These are phyloP conservation scores for Calliphora vomitoria DNA, from an alignment of 2,888 invertebrate species.

Conservation along the genomic window DNA sequence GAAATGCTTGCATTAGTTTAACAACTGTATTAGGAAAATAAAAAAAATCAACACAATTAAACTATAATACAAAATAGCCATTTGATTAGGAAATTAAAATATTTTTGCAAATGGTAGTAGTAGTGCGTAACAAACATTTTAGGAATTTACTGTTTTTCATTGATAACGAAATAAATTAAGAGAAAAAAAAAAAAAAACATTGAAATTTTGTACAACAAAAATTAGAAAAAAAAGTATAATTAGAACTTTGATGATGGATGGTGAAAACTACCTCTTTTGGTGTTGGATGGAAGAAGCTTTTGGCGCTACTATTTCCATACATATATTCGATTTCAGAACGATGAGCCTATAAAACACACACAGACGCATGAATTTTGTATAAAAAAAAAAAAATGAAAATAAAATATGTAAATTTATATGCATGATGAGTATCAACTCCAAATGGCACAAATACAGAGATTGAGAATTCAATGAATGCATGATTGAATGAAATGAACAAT, in stretches of 20 bases:
- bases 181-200: constrained; percentile 52
- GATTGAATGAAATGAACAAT: constrained; percentile 42
- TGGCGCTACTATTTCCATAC: constrained; percentile 87
- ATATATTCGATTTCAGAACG: constrained; percentile 96
- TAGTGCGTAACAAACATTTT: constrained; percentile 57
- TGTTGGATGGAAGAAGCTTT: constrained; percentile 75
- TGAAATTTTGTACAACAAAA: constrained; percentile 63
- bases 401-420: constrained; percentile 40
- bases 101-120: constrained; percentile 56
- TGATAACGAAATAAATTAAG: constrained; percentile 53
- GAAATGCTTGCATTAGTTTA: constrained; percentile 53
- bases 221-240: constrained; percentile 49
- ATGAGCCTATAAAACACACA: constrained; percentile 88
- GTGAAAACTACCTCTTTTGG: constrained; percentile 89
- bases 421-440: constrained; percentile 32
- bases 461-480: constrained; percentile 3
- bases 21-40: constrained; percentile 44
- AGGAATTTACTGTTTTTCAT: constrained; percentile 41
- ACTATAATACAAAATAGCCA: constrained; percentile 54
- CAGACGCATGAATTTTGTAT: constrained; percentile 58
- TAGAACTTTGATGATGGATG: constrained; percentile 63
- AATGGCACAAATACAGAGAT: constrained; percentile 18
- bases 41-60: constrained; percentile 46
- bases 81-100: constrained; percentile 53
- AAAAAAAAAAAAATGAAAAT: constrained; percentile 55